phyloP scores from a whole-genome alignment of 2,113 vertebrate species.

The Sceloporus tristichus region DNA sequence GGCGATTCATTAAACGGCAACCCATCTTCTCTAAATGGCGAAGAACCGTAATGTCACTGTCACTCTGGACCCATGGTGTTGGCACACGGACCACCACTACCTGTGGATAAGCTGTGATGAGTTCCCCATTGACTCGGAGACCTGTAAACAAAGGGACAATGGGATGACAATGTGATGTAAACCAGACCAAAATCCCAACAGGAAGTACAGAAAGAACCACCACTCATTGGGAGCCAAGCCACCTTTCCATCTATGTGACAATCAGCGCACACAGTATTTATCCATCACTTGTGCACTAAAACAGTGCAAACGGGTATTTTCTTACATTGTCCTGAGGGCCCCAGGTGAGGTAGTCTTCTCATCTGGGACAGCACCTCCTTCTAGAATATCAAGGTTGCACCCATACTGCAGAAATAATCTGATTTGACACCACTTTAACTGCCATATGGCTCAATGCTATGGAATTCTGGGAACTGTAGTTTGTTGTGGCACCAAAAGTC shows the following conservation, averaged over 20 bases:
- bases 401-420: too few species aligned
- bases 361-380: neutral
- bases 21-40: slow-evolving; percentile 87
- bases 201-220: neutral
- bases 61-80: slow-evolving; percentile 86
- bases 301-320: neutral
- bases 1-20: slow-evolving; percentile 84
- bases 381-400: too few species aligned
- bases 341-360: neutral
- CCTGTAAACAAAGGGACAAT: slow-evolving; percentile 66
- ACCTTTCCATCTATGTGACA: neutral
- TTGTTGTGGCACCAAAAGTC: too few species aligned
- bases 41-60: slow-evolving; percentile 85
- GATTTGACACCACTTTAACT: too few species aligned
- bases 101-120: slow-evolving; percentile 82
- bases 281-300: neutral
- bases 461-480: too few species aligned
- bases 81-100: slow-evolving; percentile 86
- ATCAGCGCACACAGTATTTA: neutral
- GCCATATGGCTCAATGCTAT: too few species aligned
- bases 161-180: neutral
- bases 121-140: slow-evolving; percentile 82
- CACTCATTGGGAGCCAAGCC: too few species aligned
- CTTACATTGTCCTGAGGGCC: neutral
- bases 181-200: neutral